These are phyloP conservation scores for Ciconia boyciana DNA, from an alignment of 2,113 vertebrate genomes.

Conservation along the genomic window DNA sequence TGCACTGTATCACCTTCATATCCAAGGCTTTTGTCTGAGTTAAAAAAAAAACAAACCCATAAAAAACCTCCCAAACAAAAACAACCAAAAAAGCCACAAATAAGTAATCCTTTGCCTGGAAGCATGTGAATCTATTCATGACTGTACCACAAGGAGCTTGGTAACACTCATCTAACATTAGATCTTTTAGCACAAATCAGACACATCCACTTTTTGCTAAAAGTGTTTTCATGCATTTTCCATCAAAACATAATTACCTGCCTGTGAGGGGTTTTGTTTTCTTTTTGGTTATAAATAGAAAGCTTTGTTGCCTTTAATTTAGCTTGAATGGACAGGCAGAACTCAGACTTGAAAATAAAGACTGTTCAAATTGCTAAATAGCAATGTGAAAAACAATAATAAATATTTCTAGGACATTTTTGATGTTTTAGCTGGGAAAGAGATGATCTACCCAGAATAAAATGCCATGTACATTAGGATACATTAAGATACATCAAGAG, in stretches of 20 bases:
- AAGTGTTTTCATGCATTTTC: neutral
- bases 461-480: neutral
- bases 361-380: neutral
- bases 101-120: neutral
- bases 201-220: neutral
- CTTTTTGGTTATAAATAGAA: neutral
- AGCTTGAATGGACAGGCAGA: neutral
- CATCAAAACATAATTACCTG: neutral
- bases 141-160: neutral
- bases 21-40: constrained; percentile 32
- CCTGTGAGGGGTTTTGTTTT: neutral
- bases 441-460: neutral
- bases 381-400: neutral
- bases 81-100: neutral
- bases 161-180: neutral
- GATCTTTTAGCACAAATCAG: neutral
- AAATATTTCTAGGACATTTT: neutral
- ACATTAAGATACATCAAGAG: neutral
- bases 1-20: constrained; percentile 17
- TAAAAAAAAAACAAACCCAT: neutral
- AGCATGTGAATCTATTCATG: neutral
- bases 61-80: neutral
- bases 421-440: neutral
- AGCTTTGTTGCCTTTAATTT: neutral
- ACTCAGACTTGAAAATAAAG: neutral